phyloP scores from a whole-genome alignment of 1,140 invertebrate species.

The Caenorhabditis inopinata region DNA sequence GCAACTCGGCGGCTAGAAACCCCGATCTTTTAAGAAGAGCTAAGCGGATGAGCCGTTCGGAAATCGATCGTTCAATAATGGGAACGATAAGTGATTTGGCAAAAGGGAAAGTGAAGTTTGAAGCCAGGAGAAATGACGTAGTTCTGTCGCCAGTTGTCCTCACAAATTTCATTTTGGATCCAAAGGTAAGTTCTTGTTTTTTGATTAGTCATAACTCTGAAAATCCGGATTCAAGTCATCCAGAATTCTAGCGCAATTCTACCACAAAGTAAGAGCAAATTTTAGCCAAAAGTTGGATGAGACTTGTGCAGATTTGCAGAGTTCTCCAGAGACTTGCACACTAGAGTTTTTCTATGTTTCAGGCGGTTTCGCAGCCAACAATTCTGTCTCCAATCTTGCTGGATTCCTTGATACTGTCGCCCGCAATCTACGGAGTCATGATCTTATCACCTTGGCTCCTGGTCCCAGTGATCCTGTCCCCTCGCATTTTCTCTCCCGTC shows the following conservation, averaged over 20 bases:
- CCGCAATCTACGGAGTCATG: conserved; percentile 56
- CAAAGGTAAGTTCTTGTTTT: not conserved
- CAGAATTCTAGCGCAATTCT: too few relatives aligned
- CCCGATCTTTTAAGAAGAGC: conserved; percentile 13
- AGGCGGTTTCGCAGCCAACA: conserved; percentile 12
- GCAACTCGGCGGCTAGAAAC: conserved; percentile 54
- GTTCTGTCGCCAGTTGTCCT: not conserved
- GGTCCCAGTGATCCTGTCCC: conserved; percentile 57
- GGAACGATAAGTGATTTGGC: not conserved
- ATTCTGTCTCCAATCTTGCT: conserved; percentile 44
- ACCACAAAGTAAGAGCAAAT: too few relatives aligned
- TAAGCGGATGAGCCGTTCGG: not conserved
- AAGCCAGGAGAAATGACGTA: conserved; percentile 6
- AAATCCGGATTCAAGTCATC: conserved; percentile 61
- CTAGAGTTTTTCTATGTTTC: not conserved
- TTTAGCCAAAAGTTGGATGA: too few relatives aligned
- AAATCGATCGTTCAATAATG: not conserved
- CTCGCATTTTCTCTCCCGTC: conserved; percentile 44
- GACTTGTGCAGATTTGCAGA: not conserved
- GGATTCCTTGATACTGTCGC: conserved; percentile 44
- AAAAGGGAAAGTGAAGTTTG: not conserved
- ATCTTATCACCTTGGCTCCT: conserved; percentile 52
- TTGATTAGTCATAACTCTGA: too few relatives aligned
- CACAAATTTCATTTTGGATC: not conserved
- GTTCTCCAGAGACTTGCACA: not conserved